Percentiles rank a stretch among this genome's conserved stretches.
Conservation (phyloP, 2,113 vertebrate species). For the Oryzias melastigma region DNA sequence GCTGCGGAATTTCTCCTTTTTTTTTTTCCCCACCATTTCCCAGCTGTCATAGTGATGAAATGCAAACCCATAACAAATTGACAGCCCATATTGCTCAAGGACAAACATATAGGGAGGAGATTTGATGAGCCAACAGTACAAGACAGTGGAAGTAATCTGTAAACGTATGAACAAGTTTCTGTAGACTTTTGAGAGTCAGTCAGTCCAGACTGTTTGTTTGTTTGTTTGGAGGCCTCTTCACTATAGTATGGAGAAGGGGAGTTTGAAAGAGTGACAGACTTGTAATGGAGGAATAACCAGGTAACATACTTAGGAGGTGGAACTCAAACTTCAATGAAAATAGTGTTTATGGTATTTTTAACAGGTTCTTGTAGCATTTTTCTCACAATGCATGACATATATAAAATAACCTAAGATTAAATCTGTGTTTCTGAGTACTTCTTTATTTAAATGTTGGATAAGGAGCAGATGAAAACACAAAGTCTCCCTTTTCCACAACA, state of each 20-base stretch:
- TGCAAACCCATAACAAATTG: slow-evolving; percentile 53
- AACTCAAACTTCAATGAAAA: too few species aligned
- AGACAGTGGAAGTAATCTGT: slow-evolving; percentile 33
- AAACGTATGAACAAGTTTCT: background rate
- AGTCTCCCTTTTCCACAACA: too few species aligned
- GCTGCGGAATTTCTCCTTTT: slow-evolving; percentile 20
- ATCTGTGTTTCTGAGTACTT: too few species aligned
- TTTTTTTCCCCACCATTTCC: slow-evolving; percentile 29
- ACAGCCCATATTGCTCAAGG: slow-evolving; percentile 58
- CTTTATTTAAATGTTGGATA: too few species aligned
- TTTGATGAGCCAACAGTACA: slow-evolving; percentile 37
- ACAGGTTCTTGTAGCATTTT: too few species aligned
- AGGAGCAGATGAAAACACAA: too few species aligned
- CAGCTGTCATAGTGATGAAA: slow-evolving; percentile 62
- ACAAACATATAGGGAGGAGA: slow-evolving; percentile 50
- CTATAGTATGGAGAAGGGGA: background rate
- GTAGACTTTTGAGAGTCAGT: slow-evolving; percentile 13
- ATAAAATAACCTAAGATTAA: too few species aligned
- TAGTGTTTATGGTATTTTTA: too few species aligned
- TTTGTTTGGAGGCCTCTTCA: slow-evolving; percentile 8
- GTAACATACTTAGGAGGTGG: too few species aligned
- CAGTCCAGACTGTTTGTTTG: slow-evolving; percentile 8
- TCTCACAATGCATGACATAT: too few species aligned
- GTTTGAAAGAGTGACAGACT: slow-evolving; percentile 7
- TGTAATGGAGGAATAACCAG: too few species aligned